Percentiles rank a stretch among this genome's conserved stretches.
These are phyloP conservation scores for Anser brachyrhynchus DNA, from an alignment of 2,113 vertebrate species.

Conservation along the genomic window DNA sequence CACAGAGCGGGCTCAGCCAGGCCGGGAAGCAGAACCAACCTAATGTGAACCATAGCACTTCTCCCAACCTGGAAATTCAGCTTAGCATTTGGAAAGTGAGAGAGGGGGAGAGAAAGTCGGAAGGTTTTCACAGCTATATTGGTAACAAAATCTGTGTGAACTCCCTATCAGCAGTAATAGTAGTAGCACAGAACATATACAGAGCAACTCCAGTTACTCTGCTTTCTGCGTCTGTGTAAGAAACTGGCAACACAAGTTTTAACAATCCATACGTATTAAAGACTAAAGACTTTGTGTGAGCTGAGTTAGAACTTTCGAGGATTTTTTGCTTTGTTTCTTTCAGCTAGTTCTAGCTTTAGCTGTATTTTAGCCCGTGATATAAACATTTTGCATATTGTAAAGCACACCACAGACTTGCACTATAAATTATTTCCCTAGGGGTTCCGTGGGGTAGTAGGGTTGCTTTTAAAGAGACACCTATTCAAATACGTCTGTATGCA, in stretches of 20 bases:
- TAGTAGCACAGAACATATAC: background rate
- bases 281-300: background rate
- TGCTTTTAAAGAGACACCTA: constrained; percentile 7
- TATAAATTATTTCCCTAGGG: background rate
- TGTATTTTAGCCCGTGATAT: background rate
- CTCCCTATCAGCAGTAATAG: background rate
- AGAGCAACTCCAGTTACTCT: background rate
- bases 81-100: background rate
- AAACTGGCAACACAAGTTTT: background rate
- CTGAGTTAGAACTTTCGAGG: background rate
- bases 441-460: background rate
- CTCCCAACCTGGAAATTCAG: background rate
- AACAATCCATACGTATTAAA: background rate
- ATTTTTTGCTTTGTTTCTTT: background rate
- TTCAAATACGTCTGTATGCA: background rate
- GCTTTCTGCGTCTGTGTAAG: background rate
- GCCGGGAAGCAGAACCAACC: background rate
- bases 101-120: background rate
- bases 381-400: background rate
- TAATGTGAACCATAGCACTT: background rate
- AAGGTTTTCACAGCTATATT: background rate
- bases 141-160: background rate
- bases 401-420: background rate
- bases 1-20: background rate
- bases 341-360: background rate